Evolutionary conservation across 2,797 vertebrate genomes (phyloP), one percentile per base, ranked within the genome.

Genomic region (Cynopterus sphinx): DNA sequence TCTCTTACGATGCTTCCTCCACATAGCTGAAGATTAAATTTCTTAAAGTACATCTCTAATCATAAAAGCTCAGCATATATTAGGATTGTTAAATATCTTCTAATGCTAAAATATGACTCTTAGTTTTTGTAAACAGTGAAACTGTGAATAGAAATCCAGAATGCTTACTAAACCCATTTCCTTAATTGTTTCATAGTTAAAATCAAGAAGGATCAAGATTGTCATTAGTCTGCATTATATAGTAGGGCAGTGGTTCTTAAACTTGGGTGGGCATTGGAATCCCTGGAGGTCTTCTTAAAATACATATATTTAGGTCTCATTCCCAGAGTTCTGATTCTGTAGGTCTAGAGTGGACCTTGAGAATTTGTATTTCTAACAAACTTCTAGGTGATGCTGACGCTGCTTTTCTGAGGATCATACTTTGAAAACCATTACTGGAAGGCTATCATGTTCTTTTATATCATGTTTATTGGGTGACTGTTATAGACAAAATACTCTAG

Each of bases 31-130:
- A 93, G 93, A 81, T 85, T 91, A 94, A 43, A 75, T 73, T 94
- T 88, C 53, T 96, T 71, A 88, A 96, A 93, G 75, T 17, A 68
- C 3, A 91, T 39, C n/a, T 91, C 46, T 91, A 39, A 93, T 63
- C 46, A 94, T 4, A 87, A 68, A 95, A 90, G 85, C 67, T 93
- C 55, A 89, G 41, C 83, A 55, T 36, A 78, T 41, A 94, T n/a
- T 31, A 79, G 22, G 9, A 81, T 16, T 41, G 8, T 78, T 57
- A 88, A 91, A 26, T 71, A 87, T 51, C 63, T 87, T 65, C 22
- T 78, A 70, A 87, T 11, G 67, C 8, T 81, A 77, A 95, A 86
- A 70, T 75, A 83, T 68, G 77, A 87, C 79, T 88, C 41, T 61
- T 31, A 26, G 57, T 93, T 97, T 73, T 78, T 73, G 8, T 31